Evolutionary conservation across 2,888 invertebrate genomes (phyloP).

Genomic region (Tipula lateralis): DNA sequence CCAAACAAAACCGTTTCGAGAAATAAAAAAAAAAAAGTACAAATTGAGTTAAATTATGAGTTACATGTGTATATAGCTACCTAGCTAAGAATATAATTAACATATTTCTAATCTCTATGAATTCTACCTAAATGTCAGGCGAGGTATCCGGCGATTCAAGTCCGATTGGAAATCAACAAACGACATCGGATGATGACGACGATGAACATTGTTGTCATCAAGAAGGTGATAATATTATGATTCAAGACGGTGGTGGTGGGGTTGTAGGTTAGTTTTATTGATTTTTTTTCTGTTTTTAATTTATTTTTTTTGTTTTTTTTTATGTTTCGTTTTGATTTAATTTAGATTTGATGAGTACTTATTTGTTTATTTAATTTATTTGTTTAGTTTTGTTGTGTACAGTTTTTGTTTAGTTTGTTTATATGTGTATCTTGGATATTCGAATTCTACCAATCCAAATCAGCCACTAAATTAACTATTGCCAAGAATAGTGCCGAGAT

Average conservation of each 20-base stretch:
- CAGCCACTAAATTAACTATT: neutral
- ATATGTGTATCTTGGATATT: neutral
- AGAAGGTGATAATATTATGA: conserved; percentile 30
- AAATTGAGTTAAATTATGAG: neutral
- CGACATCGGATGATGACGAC: conserved; percentile 42
- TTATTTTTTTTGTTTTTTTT: neutral
- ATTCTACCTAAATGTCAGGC: conserved; percentile 40
- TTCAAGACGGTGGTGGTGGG: conserved; percentile 31
- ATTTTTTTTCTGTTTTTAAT: conserved; percentile 29
- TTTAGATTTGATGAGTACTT: neutral
- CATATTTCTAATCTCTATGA: neutral
- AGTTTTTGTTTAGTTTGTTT: neutral
- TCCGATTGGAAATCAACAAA: conserved; percentile 47
- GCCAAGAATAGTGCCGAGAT: neutral
- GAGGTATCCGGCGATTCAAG: conserved; percentile 50
- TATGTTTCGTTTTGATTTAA: neutral
- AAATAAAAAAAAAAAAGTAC: too few relatives aligned
- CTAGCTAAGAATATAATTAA: neutral
- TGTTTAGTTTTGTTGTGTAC: conserved; percentile 5
- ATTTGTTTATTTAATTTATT: neutral
- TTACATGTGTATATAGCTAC: neutral
- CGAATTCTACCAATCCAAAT: neutral
- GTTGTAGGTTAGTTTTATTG: conserved; percentile 47
- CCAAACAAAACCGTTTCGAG: neutral
- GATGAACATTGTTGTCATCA: conserved; percentile 35